These are phyloP conservation scores for Ellobium chinense DNA, from an alignment of 2,888 invertebrate species.

Conservation along the genomic window DNA sequence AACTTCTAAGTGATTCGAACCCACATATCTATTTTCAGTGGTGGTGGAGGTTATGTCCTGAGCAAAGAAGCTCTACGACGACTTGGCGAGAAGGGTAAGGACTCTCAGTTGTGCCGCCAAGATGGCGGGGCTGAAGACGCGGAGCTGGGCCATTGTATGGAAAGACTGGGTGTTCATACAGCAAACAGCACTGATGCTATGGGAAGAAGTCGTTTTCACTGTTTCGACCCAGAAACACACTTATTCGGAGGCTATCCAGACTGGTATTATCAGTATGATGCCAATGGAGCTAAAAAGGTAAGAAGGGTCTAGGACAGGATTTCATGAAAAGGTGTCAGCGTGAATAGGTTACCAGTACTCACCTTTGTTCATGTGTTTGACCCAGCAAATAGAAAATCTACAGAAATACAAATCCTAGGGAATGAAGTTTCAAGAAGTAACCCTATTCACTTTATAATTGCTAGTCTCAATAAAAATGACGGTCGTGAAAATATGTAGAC, in stretches of 20 bases:
- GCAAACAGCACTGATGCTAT: constrained; percentile 65
- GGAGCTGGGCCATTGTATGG: constrained; percentile 68
- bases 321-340: too few species aligned
- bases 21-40: constrained; percentile 66
- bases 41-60: constrained; percentile 90
- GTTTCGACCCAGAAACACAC: constrained; percentile 68
- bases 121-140: constrained; percentile 72
- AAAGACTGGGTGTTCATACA: constrained; percentile 63
- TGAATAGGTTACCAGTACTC: too few species aligned
- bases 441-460: too few species aligned
- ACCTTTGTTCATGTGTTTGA: too few species aligned
- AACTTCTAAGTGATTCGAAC: too few species aligned
- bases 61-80: constrained; percentile 87
- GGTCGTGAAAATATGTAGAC: too few species aligned
- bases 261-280: constrained; percentile 71
- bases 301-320: too few species aligned
- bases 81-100: constrained; percentile 79
- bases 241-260: constrained; percentile 64
- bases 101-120: constrained; percentile 47
- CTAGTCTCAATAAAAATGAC: too few species aligned
- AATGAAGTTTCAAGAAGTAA: too few species aligned
- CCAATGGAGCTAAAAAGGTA: constrained; percentile 67
- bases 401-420: too few species aligned
- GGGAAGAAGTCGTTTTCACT: constrained; percentile 70
- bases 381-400: too few species aligned